Evolutionary conservation across 2,113 vertebrate genomes (phyloP).

Genomic region (Maccullochella peelii): DNA sequence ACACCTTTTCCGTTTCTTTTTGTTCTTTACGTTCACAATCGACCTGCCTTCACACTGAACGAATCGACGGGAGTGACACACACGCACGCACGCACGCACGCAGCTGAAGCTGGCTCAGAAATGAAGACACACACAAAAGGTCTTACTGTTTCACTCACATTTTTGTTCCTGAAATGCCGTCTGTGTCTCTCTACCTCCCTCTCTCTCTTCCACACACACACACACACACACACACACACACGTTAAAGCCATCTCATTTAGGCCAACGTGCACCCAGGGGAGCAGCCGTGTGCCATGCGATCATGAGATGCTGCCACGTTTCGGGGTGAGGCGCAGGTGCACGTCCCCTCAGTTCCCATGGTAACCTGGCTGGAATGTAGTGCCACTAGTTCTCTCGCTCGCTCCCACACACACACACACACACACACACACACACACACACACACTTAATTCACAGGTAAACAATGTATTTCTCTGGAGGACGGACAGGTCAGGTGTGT

Average conservation of each 20-base stretch:
- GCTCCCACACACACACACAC: neutral
- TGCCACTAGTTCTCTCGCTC: neutral
- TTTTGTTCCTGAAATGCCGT: slow-evolving; percentile 48
- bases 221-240: slow-evolving; percentile 1
- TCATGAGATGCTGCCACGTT: slow-evolving; percentile 16
- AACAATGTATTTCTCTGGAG: slow-evolving; percentile 62
- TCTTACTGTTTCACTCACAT: slow-evolving; percentile 10
- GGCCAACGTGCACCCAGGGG: slow-evolving; percentile 10
- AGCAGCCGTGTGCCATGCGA: slow-evolving; percentile 11
- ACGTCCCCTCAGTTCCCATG: slow-evolving; percentile 48
- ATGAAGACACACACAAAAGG: slow-evolving; percentile 20
- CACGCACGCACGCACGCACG: slow-evolving; percentile 13
- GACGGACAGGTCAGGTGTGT: slow-evolving; percentile 55
- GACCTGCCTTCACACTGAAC: slow-evolving; percentile 24
- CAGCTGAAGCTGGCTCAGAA: slow-evolving; percentile 59
- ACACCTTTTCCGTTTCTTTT: neutral
- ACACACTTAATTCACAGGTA: slow-evolving; percentile 69
- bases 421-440: slow-evolving; percentile 10
- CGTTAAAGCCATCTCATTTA: slow-evolving; percentile 8
- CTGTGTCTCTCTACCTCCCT: neutral
- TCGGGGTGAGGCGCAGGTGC: neutral
- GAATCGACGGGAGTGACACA: neutral
- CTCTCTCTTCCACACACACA: neutral
- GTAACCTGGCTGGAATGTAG: slow-evolving; percentile 76
- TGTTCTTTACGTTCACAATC: neutral